Base-by-base conservation (phyloP, 1,140 invertebrate genomes). In the Andricus grossulariae region DNA sequence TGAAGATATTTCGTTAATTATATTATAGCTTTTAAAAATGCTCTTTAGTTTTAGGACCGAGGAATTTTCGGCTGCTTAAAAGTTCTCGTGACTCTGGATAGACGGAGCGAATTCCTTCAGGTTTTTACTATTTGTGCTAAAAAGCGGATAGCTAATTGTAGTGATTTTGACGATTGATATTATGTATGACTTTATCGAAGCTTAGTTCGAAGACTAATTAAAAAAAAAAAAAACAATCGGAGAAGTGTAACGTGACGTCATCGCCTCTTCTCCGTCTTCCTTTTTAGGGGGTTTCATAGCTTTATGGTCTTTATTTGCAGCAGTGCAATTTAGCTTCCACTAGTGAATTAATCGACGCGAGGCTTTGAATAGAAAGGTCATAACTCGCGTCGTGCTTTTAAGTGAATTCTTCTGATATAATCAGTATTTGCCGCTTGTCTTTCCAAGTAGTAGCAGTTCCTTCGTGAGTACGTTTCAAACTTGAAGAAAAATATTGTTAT, bases 391-490 rank as follows among this genome's bases (percentile, higher is more conserved):
- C 60, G 60, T 66, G 60, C 32, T 66, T 66, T 32, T 66, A 66
- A 45, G 60, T 66, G 60, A 66, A 66, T 66, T 54, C 15, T n/a
- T 66, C 60, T 66, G 60, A 66, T 66, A 66, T 21, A 50, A 81
- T 78, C 74, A 79, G 80, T 81, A 79, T 79, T 78, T 66, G 76
- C 78, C 75, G 77, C 77, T 81, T 81, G 54, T 81, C 75, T 72
- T 79, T 79, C 80, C 75, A 50, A 18, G 51, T 45, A 66, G 32
- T 50, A 73, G 71, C 73, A 57, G 12, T 55, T 18, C 50, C 32
- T 73, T 78, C 25, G 57, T 71, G 15, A 71, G 71, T 50, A 75
- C 70, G 60, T 73, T 57, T 39, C 50, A 73, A 49, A 16, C 6
- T n/a, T 15, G 45, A 25, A 49, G n/a, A 18, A 50, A n/a, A 73